phyloP scores from a whole-genome alignment of 2,113 vertebrate genomes.

The Microtus ochrogaster region DNA sequence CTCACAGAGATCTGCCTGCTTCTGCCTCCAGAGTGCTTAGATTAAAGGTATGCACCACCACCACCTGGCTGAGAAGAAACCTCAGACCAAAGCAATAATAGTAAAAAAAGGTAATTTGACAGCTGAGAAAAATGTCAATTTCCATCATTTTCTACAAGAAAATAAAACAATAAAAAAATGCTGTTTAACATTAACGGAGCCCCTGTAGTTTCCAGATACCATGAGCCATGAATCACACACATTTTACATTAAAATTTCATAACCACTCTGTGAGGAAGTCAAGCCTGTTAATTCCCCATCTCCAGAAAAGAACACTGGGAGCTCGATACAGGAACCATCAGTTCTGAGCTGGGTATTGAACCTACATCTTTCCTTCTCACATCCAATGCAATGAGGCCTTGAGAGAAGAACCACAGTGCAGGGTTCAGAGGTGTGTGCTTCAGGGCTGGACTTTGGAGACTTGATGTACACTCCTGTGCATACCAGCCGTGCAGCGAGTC shows the following conservation, averaged over 20 bases:
- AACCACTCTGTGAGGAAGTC: background rate
- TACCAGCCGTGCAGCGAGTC: background rate
- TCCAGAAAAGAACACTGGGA: background rate
- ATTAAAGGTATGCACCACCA: background rate
- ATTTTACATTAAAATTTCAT: background rate
- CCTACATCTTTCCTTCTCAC: background rate
- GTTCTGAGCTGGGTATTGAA: background rate
- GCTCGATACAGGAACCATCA: background rate
- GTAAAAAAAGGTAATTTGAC: background rate
- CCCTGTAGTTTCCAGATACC: background rate
- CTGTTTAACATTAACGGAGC: background rate
- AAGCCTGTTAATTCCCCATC: background rate
- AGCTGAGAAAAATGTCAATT: background rate
- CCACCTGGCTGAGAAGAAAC: background rate
- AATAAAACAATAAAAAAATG: background rate
- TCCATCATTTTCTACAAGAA: background rate
- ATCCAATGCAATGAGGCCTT: background rate
- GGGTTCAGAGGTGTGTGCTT: background rate
- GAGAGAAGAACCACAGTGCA: background rate
- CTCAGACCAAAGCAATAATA: background rate
- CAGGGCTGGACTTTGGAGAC: background rate
- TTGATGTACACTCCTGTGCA: background rate
- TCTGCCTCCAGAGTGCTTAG: background rate
- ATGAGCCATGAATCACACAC: background rate
- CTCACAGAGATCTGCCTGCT: background rate